These are phyloP conservation scores for Athripsodes cinereus DNA, from an alignment of 2,888 invertebrate species.

Conservation along the genomic window DNA sequence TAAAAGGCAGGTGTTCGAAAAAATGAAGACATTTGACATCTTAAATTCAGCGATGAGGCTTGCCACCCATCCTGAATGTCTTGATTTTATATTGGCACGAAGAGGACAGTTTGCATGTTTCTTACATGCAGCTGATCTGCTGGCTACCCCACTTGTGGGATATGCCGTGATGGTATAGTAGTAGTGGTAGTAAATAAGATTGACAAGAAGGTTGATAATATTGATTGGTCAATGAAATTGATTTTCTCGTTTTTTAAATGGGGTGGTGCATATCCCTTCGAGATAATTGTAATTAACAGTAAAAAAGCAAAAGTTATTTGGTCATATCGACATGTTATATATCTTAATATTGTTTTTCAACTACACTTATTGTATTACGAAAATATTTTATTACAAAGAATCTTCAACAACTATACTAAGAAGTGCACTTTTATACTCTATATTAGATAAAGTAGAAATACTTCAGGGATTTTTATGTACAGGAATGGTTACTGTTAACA, in stretches of 20 bases:
- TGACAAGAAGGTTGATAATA: background rate
- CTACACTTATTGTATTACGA: background rate
- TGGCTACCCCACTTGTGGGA: too few species aligned
- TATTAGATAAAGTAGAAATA: background rate
- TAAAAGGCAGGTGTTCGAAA: too few species aligned
- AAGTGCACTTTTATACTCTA: background rate
- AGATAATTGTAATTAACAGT: background rate
- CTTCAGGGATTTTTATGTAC: background rate
- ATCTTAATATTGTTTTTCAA: background rate
- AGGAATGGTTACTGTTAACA: background rate
- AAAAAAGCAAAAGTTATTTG: background rate
- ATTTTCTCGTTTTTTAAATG: background rate
- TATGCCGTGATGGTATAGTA: too few species aligned
- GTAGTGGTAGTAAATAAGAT: too few species aligned
- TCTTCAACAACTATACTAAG: background rate
- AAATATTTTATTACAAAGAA: constrained; percentile 15
- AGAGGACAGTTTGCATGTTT: too few species aligned
- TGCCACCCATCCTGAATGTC: too few species aligned
- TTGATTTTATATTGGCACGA: too few species aligned
- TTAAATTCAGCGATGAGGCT: too few species aligned
- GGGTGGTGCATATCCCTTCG: background rate
- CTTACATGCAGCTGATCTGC: too few species aligned
- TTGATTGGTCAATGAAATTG: background rate
- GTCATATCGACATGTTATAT: background rate
- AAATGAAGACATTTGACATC: too few species aligned